phyloP scores from a whole-genome alignment of 1,140 invertebrate species.

The Lasaia peninsularis region DNA sequence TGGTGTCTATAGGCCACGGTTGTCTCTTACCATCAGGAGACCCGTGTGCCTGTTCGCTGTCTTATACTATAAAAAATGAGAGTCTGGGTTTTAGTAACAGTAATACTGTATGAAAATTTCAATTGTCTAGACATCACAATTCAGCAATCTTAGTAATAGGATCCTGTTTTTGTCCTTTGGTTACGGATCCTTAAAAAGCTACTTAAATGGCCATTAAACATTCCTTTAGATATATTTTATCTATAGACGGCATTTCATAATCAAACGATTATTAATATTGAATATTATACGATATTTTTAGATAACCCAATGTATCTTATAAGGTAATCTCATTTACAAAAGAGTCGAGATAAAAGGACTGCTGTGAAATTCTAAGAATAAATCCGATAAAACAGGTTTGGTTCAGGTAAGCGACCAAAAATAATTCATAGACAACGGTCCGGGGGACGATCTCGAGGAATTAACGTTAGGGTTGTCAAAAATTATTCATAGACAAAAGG shows the following conservation, averaged over 20 bases:
- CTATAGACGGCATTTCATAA: background rate
- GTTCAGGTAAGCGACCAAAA: constrained; percentile 18
- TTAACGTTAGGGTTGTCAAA: constrained; percentile 11
- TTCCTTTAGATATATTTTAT: background rate
- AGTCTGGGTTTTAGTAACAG: no score
- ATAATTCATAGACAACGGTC: constrained; percentile 18
- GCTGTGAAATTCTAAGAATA: constrained; percentile 15
- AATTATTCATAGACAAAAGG: constrained; percentile 18
- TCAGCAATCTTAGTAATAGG: no score
- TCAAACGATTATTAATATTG: background rate
- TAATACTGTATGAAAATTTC: no score
- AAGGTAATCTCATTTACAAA: constrained; percentile 13
- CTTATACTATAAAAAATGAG: no score
- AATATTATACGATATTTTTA: background rate
- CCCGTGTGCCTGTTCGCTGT: no score
- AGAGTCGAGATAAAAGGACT: constrained; percentile 12
- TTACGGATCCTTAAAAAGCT: background rate
- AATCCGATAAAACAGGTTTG: constrained; percentile 16
- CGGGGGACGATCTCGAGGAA: background rate
- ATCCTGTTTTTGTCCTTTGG: background rate
- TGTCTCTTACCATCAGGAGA: no score
- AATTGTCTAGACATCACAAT: no score
- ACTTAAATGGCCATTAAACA: background rate
- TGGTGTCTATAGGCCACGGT: no score
- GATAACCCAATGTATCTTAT: background rate